Evolutionary conservation across 2,888 invertebrate species (phyloP).

Genomic region (Silvanus unidentatus): DNA sequence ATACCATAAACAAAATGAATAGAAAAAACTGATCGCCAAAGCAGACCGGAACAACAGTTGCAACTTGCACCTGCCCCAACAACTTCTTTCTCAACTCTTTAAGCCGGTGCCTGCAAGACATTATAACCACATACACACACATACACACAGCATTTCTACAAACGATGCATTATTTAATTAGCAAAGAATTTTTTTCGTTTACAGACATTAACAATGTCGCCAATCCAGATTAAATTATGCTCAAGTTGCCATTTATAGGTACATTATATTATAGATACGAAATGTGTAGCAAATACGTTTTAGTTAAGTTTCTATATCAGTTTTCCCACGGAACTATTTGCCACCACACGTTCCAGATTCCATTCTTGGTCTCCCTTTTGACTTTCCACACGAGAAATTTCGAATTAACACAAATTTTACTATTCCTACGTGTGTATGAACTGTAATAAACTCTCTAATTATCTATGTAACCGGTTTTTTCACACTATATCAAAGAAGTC

Average conservation of each 20-base stretch:
- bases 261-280: slow-evolving; percentile 26
- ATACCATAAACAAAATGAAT: not conserved
- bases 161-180: slow-evolving; percentile 44
- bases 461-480: too few relatives aligned
- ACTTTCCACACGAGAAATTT: slow-evolving; percentile 19
- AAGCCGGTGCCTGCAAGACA: slow-evolving; percentile 38
- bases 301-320: slow-evolving; percentile 28
- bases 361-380: slow-evolving; percentile 19
- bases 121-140: too few relatives aligned
- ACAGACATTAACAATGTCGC: slow-evolving; percentile 38
- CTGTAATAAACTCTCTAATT: slow-evolving; percentile 1
- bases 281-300: slow-evolving; percentile 30
- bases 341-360: slow-evolving; percentile 21
- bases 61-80: slow-evolving; percentile 32
- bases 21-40: slow-evolving; percentile 23
- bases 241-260: slow-evolving; percentile 37
- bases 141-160: slow-evolving; percentile 33
- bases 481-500: too few relatives aligned
- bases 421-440: not conserved
- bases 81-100: slow-evolving; percentile 34
- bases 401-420: slow-evolving; percentile 10
- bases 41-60: slow-evolving; percentile 40
- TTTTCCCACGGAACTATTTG: slow-evolving; percentile 36
- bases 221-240: slow-evolving; percentile 40
- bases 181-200: slow-evolving; percentile 37